Conservation (phyloP, 2,888 invertebrate species). For the Drosophila tanythrix region DNA sequence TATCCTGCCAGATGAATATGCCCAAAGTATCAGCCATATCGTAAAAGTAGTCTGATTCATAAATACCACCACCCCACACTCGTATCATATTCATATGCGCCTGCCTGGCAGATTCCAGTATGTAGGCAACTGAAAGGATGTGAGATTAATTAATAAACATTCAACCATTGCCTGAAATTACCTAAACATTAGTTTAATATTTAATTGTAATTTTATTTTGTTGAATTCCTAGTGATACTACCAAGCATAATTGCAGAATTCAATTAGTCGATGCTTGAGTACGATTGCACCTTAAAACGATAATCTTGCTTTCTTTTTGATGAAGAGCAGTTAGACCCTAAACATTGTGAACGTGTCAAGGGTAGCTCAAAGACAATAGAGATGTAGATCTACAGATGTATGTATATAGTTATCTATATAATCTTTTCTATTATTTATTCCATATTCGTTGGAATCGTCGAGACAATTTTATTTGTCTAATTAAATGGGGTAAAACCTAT, state of each 20-base stretch:
- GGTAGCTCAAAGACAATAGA: neutral
- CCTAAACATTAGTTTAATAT: neutral
- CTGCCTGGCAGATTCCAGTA: conserved; percentile 89
- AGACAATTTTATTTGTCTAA: neutral
- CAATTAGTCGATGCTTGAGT: neutral
- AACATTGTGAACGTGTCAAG: neutral
- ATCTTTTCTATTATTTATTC: neutral
- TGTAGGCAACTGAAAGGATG: conserved; percentile 85
- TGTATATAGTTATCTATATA: neutral
- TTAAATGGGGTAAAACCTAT: conserved; percentile 5
- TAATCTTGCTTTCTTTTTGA: neutral
- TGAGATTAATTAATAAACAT: neutral
- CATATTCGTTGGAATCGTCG: neutral
- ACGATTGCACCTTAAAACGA: neutral
- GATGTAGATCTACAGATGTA: neutral
- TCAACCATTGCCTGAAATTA: neutral
- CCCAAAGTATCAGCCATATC: conserved; percentile 94
- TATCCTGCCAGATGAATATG: conserved; percentile 98
- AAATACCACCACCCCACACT: conserved; percentile 99
- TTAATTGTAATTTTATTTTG: neutral
- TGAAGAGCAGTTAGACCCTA: neutral
- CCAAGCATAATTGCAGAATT: neutral
- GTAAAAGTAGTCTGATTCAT: conserved; percentile 96
- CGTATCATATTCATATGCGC: conserved; percentile 96
- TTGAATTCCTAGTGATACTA: neutral